Conservation (phyloP, 1,140 invertebrate genomes). For the Plutomurus gul region DNA sequence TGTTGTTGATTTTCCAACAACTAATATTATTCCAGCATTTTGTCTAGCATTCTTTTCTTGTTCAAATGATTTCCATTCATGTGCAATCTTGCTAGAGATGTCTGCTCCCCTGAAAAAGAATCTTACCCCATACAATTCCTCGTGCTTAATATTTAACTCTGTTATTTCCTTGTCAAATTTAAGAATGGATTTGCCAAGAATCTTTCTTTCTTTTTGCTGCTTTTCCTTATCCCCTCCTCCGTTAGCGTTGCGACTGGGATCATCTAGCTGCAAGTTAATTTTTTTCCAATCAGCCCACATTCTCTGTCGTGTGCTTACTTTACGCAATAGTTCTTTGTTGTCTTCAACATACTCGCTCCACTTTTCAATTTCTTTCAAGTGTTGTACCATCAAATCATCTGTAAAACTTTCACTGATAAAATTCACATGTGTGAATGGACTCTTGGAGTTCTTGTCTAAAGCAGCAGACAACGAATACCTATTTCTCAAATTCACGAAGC, state of each 20-base stretch:
- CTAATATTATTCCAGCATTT: constrained; percentile 4
- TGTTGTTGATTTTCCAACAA: neutral
- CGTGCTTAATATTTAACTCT: neutral
- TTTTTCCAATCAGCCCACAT: constrained; percentile 38
- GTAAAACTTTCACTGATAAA: constrained; percentile 12
- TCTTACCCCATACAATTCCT: neutral
- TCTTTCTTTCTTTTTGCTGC: constrained; percentile 44
- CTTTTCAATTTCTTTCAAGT: constrained; percentile 35
- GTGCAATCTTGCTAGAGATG: constrained; percentile 24
- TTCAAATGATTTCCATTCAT: constrained; percentile 24
- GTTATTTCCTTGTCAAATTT: constrained; percentile 43
- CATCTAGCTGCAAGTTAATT: constrained; percentile 37
- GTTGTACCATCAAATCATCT: constrained; percentile 40
- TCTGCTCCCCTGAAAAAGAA: constrained; percentile 31
- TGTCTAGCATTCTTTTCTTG: constrained; percentile 37
- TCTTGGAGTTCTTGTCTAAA: neutral
- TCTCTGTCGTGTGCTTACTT: neutral
- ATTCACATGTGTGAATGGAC: neutral
- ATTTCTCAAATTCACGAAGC: neutral
- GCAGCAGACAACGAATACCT: neutral
- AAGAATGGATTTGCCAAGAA: constrained; percentile 36
- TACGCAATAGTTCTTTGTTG: constrained; percentile 39
- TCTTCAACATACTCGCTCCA: constrained; percentile 31
- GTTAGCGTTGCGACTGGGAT: constrained; percentile 36
- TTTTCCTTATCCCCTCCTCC: constrained; percentile 44